Conservation (phyloP, 2,113 vertebrate genomes). For the Ciconia stormi region DNA sequence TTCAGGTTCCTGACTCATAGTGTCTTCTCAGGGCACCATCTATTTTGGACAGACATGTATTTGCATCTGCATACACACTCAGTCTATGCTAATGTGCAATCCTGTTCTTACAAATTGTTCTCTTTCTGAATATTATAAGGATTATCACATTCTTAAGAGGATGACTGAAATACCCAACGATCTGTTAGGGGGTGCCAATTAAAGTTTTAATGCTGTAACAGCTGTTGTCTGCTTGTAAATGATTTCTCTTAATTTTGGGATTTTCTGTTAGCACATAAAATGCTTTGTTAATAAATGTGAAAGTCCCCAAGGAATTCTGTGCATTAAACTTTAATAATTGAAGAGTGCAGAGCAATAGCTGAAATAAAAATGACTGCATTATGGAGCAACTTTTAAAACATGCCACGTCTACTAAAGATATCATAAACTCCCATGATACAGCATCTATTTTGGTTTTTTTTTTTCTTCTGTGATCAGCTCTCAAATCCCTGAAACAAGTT, state of each 20-base stretch:
- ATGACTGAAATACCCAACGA: conserved; percentile 8
- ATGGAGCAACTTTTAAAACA: not conserved
- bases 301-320: conserved; percentile 35
- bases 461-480: not conserved
- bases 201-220: conserved; percentile 52
- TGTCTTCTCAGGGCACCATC: not conserved
- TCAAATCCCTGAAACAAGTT: not conserved
- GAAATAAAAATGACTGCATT: not conserved
- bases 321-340: conserved; percentile 54
- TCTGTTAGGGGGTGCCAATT: conserved; percentile 39
- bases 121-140: conserved; percentile 5
- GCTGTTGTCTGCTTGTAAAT: conserved; percentile 55
- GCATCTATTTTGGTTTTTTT: not conserved
- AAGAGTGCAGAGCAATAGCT: not conserved
- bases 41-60: not conserved
- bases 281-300: conserved; percentile 51
- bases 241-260: conserved; percentile 53
- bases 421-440: not conserved
- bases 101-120: not conserved
- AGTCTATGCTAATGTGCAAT: not conserved
- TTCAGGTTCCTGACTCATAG: not conserved
- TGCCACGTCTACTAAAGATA: not conserved
- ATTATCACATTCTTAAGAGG: conserved; percentile 31
- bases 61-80: not conserved
- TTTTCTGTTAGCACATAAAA: conserved; percentile 53